phyloP scores from a whole-genome alignment of 2,113 vertebrate species.

The Glaucomys volans region DNA sequence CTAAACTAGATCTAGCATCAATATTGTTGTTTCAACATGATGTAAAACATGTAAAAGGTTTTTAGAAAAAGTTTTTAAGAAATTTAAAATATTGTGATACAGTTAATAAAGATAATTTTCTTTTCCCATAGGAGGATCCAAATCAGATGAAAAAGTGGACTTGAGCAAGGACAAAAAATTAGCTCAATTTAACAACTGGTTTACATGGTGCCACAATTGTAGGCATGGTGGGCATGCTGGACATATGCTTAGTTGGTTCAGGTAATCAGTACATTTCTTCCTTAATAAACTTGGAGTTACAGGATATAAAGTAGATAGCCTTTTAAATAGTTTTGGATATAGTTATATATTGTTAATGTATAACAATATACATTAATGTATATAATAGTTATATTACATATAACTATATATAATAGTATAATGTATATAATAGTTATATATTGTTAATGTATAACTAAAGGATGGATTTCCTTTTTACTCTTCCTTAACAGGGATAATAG shows the following conservation, averaged over 20 bases:
- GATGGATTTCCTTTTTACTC: slow-evolving; percentile 17
- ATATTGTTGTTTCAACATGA: neutral
- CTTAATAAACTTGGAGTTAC: neutral
- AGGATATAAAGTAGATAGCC: neutral
- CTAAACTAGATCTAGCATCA: slow-evolving; percentile 41
- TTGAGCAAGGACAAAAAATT: slow-evolving; percentile 98
- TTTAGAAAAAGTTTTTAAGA: slow-evolving; percentile 56
- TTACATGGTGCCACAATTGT: slow-evolving; percentile 99
- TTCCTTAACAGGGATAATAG: neutral
- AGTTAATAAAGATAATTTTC: slow-evolving; percentile 69
- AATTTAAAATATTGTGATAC: slow-evolving; percentile 49
- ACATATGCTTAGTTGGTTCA: slow-evolving; percentile 99
- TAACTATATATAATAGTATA: too few species aligned
- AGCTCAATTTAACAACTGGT: slow-evolving; percentile 99
- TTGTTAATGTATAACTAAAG: neutral
- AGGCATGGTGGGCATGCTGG: slow-evolving; percentile 98
- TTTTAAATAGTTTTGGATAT: neutral
- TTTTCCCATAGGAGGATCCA: slow-evolving; percentile 91
- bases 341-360: neutral
- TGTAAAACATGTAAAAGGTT: slow-evolving; percentile 4
- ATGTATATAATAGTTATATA: too few species aligned
- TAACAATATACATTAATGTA: too few species aligned
- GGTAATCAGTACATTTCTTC: slow-evolving; percentile 86
- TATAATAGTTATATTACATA: too few species aligned
- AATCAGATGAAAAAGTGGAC: slow-evolving; percentile 97